A percentile compares a stretch with the other conserved stretches of the same genome.
These are phyloP conservation scores for Clarias platycephalus DNA, from an alignment of 2,797 vertebrate species.

Conservation along the genomic window DNA sequence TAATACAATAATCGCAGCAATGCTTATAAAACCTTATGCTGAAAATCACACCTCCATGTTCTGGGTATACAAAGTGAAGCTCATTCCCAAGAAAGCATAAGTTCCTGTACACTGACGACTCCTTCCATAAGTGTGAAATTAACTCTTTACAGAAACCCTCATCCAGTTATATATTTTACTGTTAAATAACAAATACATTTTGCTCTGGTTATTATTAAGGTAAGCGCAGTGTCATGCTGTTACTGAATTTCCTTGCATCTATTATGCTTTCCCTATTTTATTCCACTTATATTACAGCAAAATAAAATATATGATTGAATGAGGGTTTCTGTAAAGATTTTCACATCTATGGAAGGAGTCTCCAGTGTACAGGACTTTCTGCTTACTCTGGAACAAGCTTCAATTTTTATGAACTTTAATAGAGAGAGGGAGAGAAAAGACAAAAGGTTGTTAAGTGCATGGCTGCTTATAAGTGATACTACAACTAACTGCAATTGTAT, in stretches of 20 bases:
- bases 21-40: neutral
- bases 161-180: no score
- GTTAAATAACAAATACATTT: no score
- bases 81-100: no score
- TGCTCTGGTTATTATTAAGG: no score
- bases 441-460: no score
- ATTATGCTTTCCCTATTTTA: neutral
- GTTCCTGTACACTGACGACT: no score
- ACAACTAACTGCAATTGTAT: no score
- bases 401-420: neutral
- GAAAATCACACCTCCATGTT: neutral
- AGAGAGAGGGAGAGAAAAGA: neutral
- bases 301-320: conserved; percentile 4
- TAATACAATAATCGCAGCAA: neutral
- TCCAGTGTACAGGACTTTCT: neutral
- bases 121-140: no score
- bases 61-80: neutral
- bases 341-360: neutral
- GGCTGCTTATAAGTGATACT: no score
- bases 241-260: no score
- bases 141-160: no score
- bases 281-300: neutral
- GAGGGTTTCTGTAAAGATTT: neutral
- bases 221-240: neutral
- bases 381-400: neutral